These are phyloP conservation scores for Scyliorhinus canicula DNA, from an alignment of 2,797 vertebrate genomes.

Conservation along the genomic window DNA sequence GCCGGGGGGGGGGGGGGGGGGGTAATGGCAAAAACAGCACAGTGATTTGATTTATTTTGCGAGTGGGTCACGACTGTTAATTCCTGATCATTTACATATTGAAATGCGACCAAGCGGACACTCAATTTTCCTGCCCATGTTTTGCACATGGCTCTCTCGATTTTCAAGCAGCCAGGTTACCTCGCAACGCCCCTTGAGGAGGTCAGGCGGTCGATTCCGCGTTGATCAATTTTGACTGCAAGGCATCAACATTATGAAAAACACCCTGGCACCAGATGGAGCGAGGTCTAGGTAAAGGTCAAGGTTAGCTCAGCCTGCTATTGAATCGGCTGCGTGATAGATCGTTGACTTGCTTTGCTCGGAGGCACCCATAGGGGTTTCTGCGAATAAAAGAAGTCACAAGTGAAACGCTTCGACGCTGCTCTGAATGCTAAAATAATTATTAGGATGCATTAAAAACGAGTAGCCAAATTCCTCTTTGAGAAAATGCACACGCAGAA, in stretches of 20 bases:
- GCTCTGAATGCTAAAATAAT: slow-evolving; percentile 83
- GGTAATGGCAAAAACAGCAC: slow-evolving; percentile 46
- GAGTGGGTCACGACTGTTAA: slow-evolving; percentile 47
- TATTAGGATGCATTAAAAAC: slow-evolving; percentile 74
- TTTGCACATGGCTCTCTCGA: slow-evolving; percentile 60
- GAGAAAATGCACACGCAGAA: not conserved
- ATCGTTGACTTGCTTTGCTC: slow-evolving; percentile 62
- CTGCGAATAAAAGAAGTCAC: slow-evolving; percentile 76
- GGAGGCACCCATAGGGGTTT: slow-evolving; percentile 77
- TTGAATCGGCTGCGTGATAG: slow-evolving; percentile 78
- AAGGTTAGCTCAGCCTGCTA: slow-evolving; percentile 80
- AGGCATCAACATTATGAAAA: slow-evolving; percentile 59
- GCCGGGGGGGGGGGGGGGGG: slow-evolving; percentile 47
- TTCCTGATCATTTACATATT: slow-evolving; percentile 77
- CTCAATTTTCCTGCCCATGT: slow-evolving; percentile 72
- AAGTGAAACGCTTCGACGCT: slow-evolving; percentile 67
- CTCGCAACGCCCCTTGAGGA: slow-evolving; percentile 57
- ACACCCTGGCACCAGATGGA: slow-evolving; percentile 83
- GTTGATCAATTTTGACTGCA: slow-evolving; percentile 82
- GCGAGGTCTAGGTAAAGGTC: slow-evolving; percentile 78
- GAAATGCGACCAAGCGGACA: slow-evolving; percentile 72
- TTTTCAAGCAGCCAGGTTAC: slow-evolving; percentile 37
- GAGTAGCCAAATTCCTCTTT: slow-evolving; percentile 26
- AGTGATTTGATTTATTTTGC: slow-evolving; percentile 65
- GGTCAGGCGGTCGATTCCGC: slow-evolving; percentile 63